These are phyloP conservation scores for Neodiprion pinetum DNA, from an alignment of 1,140 invertebrate genomes.

Conservation along the genomic window DNA sequence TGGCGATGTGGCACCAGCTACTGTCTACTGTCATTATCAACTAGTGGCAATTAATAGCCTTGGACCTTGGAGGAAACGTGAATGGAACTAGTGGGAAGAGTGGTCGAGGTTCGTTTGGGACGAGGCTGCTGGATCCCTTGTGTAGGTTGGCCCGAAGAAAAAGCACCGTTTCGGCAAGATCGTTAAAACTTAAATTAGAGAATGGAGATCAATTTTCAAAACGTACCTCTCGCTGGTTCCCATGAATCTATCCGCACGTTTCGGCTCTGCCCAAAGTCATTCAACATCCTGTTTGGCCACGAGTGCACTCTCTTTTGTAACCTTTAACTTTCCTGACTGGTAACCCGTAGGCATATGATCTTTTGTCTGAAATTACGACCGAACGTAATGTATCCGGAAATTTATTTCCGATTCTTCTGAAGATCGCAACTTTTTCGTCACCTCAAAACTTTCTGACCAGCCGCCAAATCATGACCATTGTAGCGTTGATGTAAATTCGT, in stretches of 20 bases:
- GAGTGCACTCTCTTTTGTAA: too few species aligned
- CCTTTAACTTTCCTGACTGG: too few species aligned
- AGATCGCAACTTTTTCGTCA: too few species aligned
- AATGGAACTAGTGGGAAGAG: neutral
- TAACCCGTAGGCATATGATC: too few species aligned
- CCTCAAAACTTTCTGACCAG: too few species aligned
- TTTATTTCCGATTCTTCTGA: too few species aligned
- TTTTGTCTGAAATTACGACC: too few species aligned
- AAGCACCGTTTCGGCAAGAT: conserved; percentile 4
- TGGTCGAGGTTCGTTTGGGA: neutral
- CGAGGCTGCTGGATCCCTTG: neutral
- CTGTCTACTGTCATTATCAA: conserved; percentile 7
- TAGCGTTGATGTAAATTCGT: too few species aligned
- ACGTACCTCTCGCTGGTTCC: neutral
- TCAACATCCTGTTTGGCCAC: too few species aligned
- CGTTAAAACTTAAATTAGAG: neutral
- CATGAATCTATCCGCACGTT: neutral
- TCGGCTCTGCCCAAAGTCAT: too few species aligned
- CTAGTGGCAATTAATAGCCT: conserved; percentile 5
- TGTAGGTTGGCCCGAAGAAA: neutral
- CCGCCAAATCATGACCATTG: too few species aligned
- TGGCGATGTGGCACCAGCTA: conserved; percentile 4
- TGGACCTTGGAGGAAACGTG: neutral
- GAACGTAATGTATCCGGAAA: too few species aligned
- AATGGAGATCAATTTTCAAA: neutral